These are phyloP conservation scores for Danio aesculapii DNA, from an alignment of 2,797 vertebrate genomes.

Conservation along the genomic window DNA sequence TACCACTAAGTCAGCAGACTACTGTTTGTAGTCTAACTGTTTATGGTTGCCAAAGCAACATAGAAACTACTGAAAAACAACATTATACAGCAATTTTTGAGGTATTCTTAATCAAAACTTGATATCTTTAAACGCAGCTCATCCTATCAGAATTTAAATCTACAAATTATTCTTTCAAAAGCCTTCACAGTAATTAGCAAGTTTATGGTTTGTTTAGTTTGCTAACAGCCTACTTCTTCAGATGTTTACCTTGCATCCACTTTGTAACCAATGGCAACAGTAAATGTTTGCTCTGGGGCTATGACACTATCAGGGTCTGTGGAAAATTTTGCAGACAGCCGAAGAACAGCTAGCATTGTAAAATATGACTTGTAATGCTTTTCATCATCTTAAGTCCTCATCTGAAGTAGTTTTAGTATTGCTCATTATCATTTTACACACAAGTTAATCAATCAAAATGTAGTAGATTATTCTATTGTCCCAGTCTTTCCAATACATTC, in stretches of 20 bases:
- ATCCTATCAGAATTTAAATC: constrained; percentile 4
- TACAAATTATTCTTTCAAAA: neutral
- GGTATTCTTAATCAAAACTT: too few species aligned
- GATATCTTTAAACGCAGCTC: neutral
- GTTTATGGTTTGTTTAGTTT: constrained; percentile 20
- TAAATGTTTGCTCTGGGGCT: constrained; percentile 23
- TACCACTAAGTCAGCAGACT: neutral
- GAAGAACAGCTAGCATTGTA: neutral
- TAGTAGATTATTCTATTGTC: neutral
- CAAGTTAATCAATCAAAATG: neutral
- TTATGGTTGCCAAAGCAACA: neutral
- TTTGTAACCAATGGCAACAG: constrained; percentile 19
- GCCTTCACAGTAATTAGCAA: neutral
- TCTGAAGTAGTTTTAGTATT: too few species aligned
- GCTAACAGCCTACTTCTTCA: constrained; percentile 9
- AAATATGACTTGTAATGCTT: neutral
- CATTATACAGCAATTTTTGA: too few species aligned
- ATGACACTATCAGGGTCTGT: constrained; percentile 14
- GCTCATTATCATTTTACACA: neutral
- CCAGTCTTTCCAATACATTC: neutral
- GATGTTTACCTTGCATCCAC: constrained; percentile 15
- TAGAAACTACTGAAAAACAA: neutral
- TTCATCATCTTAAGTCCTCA: neutral
- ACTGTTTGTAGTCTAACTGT: neutral
- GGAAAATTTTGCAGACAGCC: neutral